Evolutionary conservation across 2,888 invertebrate species (phyloP).

Genomic region (Xestia rhomboidea): DNA sequence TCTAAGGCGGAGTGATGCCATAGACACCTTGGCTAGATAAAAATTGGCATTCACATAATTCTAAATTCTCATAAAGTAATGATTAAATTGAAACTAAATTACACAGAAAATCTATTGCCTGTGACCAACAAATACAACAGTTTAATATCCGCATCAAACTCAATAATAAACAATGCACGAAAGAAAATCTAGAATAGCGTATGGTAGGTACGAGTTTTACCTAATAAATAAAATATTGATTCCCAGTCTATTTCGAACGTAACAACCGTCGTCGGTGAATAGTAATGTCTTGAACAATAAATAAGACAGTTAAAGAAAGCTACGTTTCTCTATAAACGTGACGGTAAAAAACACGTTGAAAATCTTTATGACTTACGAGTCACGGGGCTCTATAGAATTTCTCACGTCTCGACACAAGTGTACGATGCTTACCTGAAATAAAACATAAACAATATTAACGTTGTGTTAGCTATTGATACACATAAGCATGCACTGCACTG

Average conservation of each 20-base stretch:
- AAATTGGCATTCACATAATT: constrained; percentile 30
- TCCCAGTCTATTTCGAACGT: constrained; percentile 21
- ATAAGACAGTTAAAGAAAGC: constrained; percentile 56
- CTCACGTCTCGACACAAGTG: constrained; percentile 66
- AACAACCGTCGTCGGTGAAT: constrained; percentile 40
- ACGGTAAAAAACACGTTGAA: constrained; percentile 68
- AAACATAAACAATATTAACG: constrained; percentile 55
- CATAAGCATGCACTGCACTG: too few relatives aligned
- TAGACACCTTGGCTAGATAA: constrained; percentile 39
- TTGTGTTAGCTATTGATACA: constrained; percentile 37
- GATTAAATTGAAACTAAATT: neutral
- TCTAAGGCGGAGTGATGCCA: constrained; percentile 46
- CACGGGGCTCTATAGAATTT: constrained; percentile 71
- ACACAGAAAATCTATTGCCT: constrained; percentile 6
- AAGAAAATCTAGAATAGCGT: constrained; percentile 13
- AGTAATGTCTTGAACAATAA: constrained; percentile 51
- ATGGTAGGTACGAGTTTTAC: constrained; percentile 21
- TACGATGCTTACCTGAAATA: constrained; percentile 72
- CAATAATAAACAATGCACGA: constrained; percentile 8
- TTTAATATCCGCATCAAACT: constrained; percentile 37
- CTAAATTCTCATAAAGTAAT: constrained; percentile 12
- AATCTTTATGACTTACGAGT: constrained; percentile 70
- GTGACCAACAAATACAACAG: neutral
- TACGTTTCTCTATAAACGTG: constrained; percentile 57
- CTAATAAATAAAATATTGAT: constrained; percentile 26